Percentiles rank a stretch among this genome's conserved stretches.
Evolutionary conservation across 2,888 invertebrate species (phyloP).

Genomic region (Cheilosia impressa): DNA sequence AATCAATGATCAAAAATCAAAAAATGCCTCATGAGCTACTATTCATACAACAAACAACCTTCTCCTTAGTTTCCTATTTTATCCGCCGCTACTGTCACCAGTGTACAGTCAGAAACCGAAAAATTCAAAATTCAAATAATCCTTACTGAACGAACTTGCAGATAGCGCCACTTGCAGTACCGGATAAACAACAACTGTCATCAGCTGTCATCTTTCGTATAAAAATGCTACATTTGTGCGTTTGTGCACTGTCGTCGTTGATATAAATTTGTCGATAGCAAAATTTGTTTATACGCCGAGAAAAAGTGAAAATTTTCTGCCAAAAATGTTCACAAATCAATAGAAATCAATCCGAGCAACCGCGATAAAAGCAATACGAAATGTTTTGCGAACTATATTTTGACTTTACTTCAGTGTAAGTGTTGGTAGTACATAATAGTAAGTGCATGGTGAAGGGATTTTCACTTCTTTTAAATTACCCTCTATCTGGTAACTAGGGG

Average conservation of each 20-base stretch:
- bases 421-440: not conserved
- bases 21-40: too few species aligned
- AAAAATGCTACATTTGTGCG: constrained; percentile 36
- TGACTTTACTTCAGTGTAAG: constrained; percentile 37
- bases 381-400: constrained; percentile 41
- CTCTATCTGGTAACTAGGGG: constrained; percentile 29
- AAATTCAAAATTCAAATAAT: not conserved
- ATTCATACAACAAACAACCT: too few species aligned
- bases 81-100: too few species aligned
- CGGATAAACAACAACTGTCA: constrained; percentile 43
- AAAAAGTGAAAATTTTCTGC: constrained; percentile 44
- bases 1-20: too few species aligned
- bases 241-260: constrained; percentile 28
- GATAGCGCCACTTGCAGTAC: constrained; percentile 16
- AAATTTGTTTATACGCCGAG: constrained; percentile 53
- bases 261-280: constrained; percentile 22
- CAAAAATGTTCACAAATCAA: constrained; percentile 37
- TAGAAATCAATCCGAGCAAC: constrained; percentile 6
- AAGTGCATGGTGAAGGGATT: not conserved
- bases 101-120: not conserved
- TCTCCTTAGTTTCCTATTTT: not conserved
- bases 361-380: constrained; percentile 23
- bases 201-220: constrained; percentile 54
- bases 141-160: not conserved
- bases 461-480: constrained; percentile 8